Evolutionary conservation across 2,113 vertebrate genomes (phyloP), one percentile per base, ranked within the genome.

Genomic region (Grammomys dolichurus): DNA sequence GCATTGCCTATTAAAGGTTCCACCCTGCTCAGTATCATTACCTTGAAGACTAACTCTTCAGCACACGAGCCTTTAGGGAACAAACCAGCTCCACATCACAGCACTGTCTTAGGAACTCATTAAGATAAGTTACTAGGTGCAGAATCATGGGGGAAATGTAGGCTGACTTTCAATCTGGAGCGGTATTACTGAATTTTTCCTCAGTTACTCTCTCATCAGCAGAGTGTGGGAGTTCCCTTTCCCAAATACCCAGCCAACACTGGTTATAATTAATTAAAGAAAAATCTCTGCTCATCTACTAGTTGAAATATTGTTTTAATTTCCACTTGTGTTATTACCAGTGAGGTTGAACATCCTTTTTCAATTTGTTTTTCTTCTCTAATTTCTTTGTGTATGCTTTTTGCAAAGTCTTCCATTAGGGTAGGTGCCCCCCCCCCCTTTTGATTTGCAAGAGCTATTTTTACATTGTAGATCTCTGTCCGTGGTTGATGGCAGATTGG

Each of bases 291-390:
- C 82, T 97, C 95, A 48, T 96, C 91, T 94, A 77, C 82, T 93
- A 78, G 89, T 87, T 97, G 94, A 98, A 96, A 96, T 96, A 97
- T 87, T 96, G 96, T 96, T 97, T 97, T 97, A 91, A 97, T 97
- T 97, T 97, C 90, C 81, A 76, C 43, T 81, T 46, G 0, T 93
- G 96, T 96, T 97, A 96, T 96, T 93, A 43, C 87, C 70, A 80
- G 82, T 75, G 91, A 96, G 82, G 77, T 63, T 69, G 94, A 93
- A 90, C 82, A 91, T 91, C 76, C 67, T 87, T 92, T 93, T 96
- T 54, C 94, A 90, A 67, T 96, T 95, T 93, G 90, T 92, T 97
- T 97, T 69, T 75, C 77, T 95, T 73, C 84, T 92, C 77, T 95
- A 91, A 94, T 94, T 95, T 94, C 77, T 80, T 63, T 48, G 43